Base-by-base conservation (phyloP, 2,113 vertebrate species). In the Morone chrysops region DNA sequence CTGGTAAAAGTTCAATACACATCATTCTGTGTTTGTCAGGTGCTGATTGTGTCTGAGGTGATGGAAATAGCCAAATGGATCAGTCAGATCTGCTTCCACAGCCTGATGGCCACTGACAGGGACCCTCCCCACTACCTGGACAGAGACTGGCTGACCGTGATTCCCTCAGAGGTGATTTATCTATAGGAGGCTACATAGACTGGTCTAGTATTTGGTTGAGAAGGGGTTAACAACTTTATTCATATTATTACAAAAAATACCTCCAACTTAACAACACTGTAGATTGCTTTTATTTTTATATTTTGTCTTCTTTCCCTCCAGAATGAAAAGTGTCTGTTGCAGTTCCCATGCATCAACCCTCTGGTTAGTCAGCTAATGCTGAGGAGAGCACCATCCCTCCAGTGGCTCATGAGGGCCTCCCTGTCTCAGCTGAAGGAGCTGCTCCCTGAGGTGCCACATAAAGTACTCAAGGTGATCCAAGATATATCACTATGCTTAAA, bases 281-380 rank as follows among this genome's bases (percentile, higher is more conserved):
- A 13, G 45, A 47, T 47, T 11, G 13, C 45, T 47, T 13, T 47
- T 12, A 4, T 50, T 13, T 48, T 50, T 48, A 31, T 3, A 16
- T 38, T 0, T 56, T 53, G 18, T 77, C 59, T 76, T 5, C 48
- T 2, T 66, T 69, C 70, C 31, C 76, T 66, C 4, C 86, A 99
- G 98, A 94, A 94, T 81, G 98, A 99, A 90, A 88, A 88, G 70
- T 91, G 83, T 85, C 90, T 99, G 71, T 91, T 96, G 73, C 80
- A 90, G 75, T 99, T 99, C 91, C 97, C 98, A 2, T 96, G 95
- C 90, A 87, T 99, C 70, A 99, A 96, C 87, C 96, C 97, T 69
- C 83, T 99, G 82, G 96, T 97, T 70, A 94, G 96, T 88, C 97
- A 98, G 88, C 90, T 96, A 8, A 97, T 99, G 97, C 82, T 99